Base-by-base conservation (phyloP, 2,888 invertebrate species). In the Beris chalybata region DNA sequence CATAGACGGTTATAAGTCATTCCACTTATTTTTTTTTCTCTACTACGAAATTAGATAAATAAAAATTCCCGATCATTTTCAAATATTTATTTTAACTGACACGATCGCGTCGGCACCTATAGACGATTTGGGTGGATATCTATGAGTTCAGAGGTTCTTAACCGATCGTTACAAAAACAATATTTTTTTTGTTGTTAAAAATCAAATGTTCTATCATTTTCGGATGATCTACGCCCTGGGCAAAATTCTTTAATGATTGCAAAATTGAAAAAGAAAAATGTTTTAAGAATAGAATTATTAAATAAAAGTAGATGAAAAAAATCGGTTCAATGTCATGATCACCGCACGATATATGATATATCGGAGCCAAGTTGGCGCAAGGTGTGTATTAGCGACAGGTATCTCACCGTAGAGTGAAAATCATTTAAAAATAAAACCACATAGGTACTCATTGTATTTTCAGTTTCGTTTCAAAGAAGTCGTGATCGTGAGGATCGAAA, bases 241-340 rank as follows among this genome's bases (percentile, higher is more conserved):
- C 58, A 12, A 59, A 30, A 38, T 7, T 38, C 48, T 30, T 59
- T 59, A 59, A 59, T 59, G 58, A 47, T 59, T 59, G 48, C 58
- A 59, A 47, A 29, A 48, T 47, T 29, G 11, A 44, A 57, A 29
- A 57, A 57, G 22, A 22, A 22, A 22, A 22, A 22, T 22, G 22
- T 22, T 22, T 22, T 22, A 22, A 22, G 22, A 22, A 22, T 22
- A 22, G 22, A 38, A 7, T 38, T 38, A 38, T 7, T 38, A 38
- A 38, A 38, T 38, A 38, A 38, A 38, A 38, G 9, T 38, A 38
- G 38, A 38, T 3, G 38, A 38, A 38, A 11, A n/a, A 30, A 48
- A 29, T 38, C 48, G 48, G 58, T 59, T 47, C 31, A 59, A 48
- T 58, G 57, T 44, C 47, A 58, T 58, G 57, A 58, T 56, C 38